These are phyloP conservation scores for Perognathus longimembris DNA, from an alignment of 2,113 vertebrate species.

Conservation along the genomic window DNA sequence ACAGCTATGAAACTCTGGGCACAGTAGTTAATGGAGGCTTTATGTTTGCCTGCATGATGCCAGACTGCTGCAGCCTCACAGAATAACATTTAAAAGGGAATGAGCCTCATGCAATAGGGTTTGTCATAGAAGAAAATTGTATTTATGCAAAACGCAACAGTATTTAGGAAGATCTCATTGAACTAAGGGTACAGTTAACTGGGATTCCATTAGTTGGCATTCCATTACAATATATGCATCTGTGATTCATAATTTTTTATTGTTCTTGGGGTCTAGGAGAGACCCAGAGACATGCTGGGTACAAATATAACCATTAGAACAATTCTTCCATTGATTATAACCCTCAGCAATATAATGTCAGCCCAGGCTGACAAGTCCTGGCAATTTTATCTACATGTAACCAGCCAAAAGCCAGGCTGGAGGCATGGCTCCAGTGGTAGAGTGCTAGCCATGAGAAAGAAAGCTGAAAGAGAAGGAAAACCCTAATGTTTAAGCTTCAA, in stretches of 20 bases:
- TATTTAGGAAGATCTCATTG: conserved; percentile 49
- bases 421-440: no score
- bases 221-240: conserved; percentile 7
- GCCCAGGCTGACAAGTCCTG: no score
- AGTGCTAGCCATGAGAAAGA: no score
- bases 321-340: not conserved
- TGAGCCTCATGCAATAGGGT: conserved; percentile 56
- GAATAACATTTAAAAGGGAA: conserved; percentile 81
- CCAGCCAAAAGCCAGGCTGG: no score
- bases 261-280: not conserved
- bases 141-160: conserved; percentile 46
- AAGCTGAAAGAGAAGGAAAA: no score
- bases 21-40: conserved; percentile 79
- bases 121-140: conserved; percentile 30
- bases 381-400: no score
- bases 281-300: not conserved
- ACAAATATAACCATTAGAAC: conserved; percentile 5
- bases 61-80: conserved; percentile 74
- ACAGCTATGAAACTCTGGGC: conserved; percentile 80
- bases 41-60: conserved; percentile 80
- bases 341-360: not conserved
- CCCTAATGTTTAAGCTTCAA: no score
- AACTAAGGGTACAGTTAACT: conserved; percentile 3
- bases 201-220: conserved; percentile 35
- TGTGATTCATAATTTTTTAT: not conserved